Conservation (phyloP, 2,797 vertebrate species). For the Enteromius treurensis region DNA sequence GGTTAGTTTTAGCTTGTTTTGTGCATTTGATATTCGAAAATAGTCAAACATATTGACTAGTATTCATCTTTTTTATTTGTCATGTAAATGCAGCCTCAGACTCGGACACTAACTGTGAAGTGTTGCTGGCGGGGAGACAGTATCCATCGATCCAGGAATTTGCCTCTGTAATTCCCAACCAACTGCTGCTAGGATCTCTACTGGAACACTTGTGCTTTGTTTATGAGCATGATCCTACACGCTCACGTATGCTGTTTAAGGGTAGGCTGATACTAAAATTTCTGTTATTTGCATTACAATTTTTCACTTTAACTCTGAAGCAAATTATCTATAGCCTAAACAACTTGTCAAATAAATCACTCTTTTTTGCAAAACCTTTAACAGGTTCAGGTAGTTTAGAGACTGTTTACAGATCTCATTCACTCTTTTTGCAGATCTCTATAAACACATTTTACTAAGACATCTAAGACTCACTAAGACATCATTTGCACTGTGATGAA, state of each 20-base stretch:
- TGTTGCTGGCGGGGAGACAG: conserved; percentile 76
- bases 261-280: conserved; percentile 68
- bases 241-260: conserved; percentile 88
- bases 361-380: background rate
- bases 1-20: background rate
- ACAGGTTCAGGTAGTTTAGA: background rate
- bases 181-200: conserved; percentile 91
- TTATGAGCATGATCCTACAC: conserved; percentile 86
- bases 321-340: background rate
- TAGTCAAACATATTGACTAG: background rate
- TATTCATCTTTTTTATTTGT: background rate
- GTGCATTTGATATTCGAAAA: background rate
- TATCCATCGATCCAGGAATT: conserved; percentile 79
- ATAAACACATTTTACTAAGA: background rate
- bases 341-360: background rate
- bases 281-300: background rate
- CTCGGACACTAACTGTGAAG: conserved; percentile 78
- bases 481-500: no score
- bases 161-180: conserved; percentile 92
- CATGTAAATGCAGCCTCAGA: conserved; percentile 83
- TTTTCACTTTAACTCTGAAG: background rate
- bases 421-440: background rate
- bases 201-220: conserved; percentile 94
- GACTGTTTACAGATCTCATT: background rate
- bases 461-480: no score